Conservation (phyloP, 2,797 vertebrate species). For the Epinephelus coioides region DNA sequence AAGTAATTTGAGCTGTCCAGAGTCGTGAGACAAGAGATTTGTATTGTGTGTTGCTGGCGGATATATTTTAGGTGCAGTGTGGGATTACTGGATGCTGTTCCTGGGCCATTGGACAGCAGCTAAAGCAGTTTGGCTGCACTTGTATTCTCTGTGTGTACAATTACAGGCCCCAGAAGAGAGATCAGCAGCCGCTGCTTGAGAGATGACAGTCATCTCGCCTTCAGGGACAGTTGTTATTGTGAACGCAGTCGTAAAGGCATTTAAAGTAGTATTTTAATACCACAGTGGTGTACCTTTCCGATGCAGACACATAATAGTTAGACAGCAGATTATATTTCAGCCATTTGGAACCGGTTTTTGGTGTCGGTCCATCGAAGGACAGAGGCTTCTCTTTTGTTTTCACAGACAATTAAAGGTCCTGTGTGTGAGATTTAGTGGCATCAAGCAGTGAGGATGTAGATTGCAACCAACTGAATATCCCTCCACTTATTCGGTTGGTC, state of each 20-base stretch:
- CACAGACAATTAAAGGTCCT: neutral
- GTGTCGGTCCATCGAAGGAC: neutral
- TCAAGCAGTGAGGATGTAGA: too few relatives aligned
- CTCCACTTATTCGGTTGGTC: too few relatives aligned
- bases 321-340: constrained; percentile 1
- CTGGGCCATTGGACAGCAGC: constrained; percentile 11
- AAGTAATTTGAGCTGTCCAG: constrained; percentile 6
- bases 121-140: constrained; percentile 15
- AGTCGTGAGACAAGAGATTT: constrained; percentile 19
- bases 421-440: too few relatives aligned
- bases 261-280: neutral
- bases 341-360: neutral
- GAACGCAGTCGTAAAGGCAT: constrained; percentile 3
- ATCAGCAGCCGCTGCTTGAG: constrained; percentile 16
- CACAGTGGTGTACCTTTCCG: neutral
- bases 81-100: neutral
- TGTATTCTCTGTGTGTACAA: constrained; percentile 26
- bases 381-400: neutral
- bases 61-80: constrained; percentile 9
- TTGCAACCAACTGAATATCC: too few relatives aligned
- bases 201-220: constrained; percentile 7
- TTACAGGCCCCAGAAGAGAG: constrained; percentile 24
- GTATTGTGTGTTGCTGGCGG: constrained; percentile 2
- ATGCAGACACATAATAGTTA: neutral
- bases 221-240: constrained; percentile 6